Evolutionary conservation across 2,888 invertebrate genomes (phyloP).

Genomic region (Caenorhabditis plicata): DNA sequence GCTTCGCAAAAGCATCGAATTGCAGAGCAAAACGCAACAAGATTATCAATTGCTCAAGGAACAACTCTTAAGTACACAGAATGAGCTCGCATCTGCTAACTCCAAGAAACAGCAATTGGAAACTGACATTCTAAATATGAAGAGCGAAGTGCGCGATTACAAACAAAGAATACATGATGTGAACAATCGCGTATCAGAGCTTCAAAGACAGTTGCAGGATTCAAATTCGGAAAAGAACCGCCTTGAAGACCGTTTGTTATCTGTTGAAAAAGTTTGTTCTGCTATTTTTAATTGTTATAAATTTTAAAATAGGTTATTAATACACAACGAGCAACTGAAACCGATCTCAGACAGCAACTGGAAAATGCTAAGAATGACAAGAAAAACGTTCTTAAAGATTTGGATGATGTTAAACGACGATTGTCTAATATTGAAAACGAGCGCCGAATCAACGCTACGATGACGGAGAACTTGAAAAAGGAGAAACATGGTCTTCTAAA

Average conservation of each 20-base stretch:
- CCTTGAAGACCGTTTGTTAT: conserved; percentile 56
- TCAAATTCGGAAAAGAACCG: conserved; percentile 60
- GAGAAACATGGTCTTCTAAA: conserved; percentile 59
- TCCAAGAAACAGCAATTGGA: conserved; percentile 55
- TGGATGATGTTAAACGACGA: conserved; percentile 57
- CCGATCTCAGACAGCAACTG: conserved; percentile 56
- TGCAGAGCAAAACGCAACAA: conserved; percentile 49
- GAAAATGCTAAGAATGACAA: conserved; percentile 62
- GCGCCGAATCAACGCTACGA: conserved; percentile 39
- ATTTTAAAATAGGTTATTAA: too few relatives aligned
- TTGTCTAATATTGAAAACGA: conserved; percentile 56
- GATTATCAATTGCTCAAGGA: conserved; percentile 55
- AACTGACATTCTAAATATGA: conserved; percentile 52
- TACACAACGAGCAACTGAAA: conserved; percentile 54
- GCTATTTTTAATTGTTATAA: too few relatives aligned
- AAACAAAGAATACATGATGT: conserved; percentile 61
- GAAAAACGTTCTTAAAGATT: conserved; percentile 43
- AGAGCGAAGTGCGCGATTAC: conserved; percentile 61
- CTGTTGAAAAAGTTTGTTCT: conserved; percentile 62
- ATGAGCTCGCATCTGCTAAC: conserved; percentile 54
- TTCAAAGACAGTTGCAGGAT: conserved; percentile 63
- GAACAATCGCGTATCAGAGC: conserved; percentile 57
- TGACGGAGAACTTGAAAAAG: conserved; percentile 60
- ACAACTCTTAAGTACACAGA: conserved; percentile 52
- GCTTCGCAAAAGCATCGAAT: conserved; percentile 54